phyloP scores from a whole-genome alignment of 2,113 vertebrate species.

The Cygnus buccinator region DNA sequence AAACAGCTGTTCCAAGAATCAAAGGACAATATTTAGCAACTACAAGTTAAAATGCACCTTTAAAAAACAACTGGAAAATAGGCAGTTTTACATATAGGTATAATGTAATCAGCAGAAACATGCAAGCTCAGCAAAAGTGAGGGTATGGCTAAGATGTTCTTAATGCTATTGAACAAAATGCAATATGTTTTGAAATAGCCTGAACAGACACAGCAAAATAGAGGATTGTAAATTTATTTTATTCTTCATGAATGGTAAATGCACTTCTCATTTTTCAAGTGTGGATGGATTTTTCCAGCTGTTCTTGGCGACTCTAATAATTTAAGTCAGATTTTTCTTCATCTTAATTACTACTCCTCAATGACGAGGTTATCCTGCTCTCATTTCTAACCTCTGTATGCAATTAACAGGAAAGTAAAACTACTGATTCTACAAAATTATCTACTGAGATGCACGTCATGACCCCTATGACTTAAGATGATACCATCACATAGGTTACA shows the following conservation, averaged over 20 bases:
- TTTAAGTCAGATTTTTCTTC: neutral
- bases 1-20: conserved; percentile 6
- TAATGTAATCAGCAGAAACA: neutral
- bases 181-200: neutral
- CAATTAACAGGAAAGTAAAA: neutral
- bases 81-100: neutral
- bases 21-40: neutral
- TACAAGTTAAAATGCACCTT: neutral
- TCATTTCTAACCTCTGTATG: neutral
- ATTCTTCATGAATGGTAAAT: neutral
- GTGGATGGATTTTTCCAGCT: neutral
- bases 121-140: neutral
- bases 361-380: neutral
- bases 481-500: neutral
- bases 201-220: neutral
- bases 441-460: neutral
- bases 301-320: neutral
- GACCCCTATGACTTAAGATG: neutral
- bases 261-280: neutral
- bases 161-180: neutral
- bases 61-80: neutral
- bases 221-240: neutral
- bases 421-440: neutral
- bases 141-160: neutral
- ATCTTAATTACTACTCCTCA: neutral